phyloP scores from a whole-genome alignment of 2,797 vertebrate genomes.

The Semaprochilodus insignis region DNA sequence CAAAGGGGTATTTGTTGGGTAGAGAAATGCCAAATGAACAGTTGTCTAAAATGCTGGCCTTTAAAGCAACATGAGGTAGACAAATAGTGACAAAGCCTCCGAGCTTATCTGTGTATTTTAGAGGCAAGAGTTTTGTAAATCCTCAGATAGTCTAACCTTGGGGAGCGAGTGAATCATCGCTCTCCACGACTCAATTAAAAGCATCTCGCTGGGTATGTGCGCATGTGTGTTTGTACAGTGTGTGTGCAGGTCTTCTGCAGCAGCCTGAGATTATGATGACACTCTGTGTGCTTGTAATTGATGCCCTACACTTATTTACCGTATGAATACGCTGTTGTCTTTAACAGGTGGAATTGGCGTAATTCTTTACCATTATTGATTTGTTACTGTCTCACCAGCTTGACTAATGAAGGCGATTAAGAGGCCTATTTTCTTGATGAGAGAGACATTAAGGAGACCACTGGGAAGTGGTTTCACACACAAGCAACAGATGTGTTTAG shows the following conservation, averaged over 20 bases:
- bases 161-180: slow-evolving; percentile 39
- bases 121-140: slow-evolving; percentile 44
- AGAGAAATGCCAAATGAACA: slow-evolving; percentile 56
- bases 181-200: slow-evolving; percentile 53
- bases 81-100: slow-evolving; percentile 54
- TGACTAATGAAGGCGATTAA: slow-evolving; percentile 69
- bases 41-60: slow-evolving; percentile 48
- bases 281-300: slow-evolving; percentile 40
- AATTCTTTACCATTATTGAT: slow-evolving; percentile 66
- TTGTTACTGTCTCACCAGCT: slow-evolving; percentile 62
- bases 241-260: slow-evolving; percentile 19
- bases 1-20: slow-evolving; percentile 42
- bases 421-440: slow-evolving; percentile 64
- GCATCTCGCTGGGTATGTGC: slow-evolving; percentile 24
- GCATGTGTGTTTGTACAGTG: slow-evolving; percentile 22
- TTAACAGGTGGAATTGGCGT: slow-evolving; percentile 61
- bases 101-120: slow-evolving; percentile 52
- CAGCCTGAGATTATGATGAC: slow-evolving; percentile 46
- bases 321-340: slow-evolving; percentile 48
- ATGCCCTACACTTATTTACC: slow-evolving; percentile 48
- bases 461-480: slow-evolving; percentile 60
- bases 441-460: slow-evolving; percentile 67
- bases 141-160: slow-evolving; percentile 50
- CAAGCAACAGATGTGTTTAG: slow-evolving; percentile 63
- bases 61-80: slow-evolving; percentile 43